phyloP scores from a whole-genome alignment of 2,888 invertebrate species.

The Ptychoptera albimana region DNA sequence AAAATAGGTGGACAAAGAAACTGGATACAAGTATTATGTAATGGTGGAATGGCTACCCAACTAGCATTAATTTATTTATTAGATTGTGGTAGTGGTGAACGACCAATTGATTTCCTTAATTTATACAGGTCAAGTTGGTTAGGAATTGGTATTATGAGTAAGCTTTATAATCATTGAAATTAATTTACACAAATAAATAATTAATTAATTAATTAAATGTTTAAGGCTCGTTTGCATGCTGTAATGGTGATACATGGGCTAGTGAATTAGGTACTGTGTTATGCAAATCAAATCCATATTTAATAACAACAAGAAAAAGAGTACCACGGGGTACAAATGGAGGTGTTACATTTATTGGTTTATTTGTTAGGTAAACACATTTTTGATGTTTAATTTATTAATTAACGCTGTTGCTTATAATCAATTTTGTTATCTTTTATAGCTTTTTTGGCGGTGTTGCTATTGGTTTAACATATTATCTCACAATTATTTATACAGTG shows the following conservation, averaged over 20 bases:
- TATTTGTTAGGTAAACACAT: conserved; percentile 29
- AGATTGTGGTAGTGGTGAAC: conserved; percentile 63
- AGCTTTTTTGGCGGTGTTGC: conserved; percentile 34
- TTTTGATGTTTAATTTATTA: background rate
- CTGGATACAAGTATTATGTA: conserved; percentile 82
- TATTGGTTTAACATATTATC: conserved; percentile 57
- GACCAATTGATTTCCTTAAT: conserved; percentile 57
- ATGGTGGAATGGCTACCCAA: conserved; percentile 71
- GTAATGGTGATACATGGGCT: conserved; percentile 83
- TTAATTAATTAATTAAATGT: conserved; percentile 1
- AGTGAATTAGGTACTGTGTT: conserved; percentile 73
- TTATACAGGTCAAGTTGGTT: conserved; percentile 71
- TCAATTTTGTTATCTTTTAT: background rate
- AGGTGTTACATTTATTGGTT: conserved; percentile 51
- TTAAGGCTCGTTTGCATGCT: conserved; percentile 55
- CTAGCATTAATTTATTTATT: conserved; percentile 60
- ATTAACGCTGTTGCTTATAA: background rate
- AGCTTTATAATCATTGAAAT: conserved; percentile 12
- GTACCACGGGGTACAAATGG: conserved; percentile 86
- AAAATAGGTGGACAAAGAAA: conserved; percentile 65
- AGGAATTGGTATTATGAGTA: conserved; percentile 61
- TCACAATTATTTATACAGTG: conserved; percentile 45
- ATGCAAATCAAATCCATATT: conserved; percentile 46
- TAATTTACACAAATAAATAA: background rate
- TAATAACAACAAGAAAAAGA: conserved; percentile 53